Conservation (phyloP, 2,888 invertebrate species). For the Thelaira solivaga region DNA sequence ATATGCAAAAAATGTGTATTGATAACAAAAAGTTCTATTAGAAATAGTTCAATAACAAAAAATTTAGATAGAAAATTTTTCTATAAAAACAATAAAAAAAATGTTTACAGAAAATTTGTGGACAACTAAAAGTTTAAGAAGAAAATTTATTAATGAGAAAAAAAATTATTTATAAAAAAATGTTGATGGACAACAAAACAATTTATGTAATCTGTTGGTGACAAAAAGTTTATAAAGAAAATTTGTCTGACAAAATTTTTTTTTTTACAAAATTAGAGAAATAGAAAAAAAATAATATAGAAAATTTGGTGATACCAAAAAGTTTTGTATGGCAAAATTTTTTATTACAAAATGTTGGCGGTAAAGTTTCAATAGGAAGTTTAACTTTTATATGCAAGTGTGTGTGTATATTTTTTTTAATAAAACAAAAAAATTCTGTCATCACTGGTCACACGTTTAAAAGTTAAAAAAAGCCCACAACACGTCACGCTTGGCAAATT, state of each 20-base stretch:
- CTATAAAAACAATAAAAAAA: not conserved
- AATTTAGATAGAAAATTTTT: not conserved
- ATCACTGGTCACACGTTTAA: slow-evolving; percentile 37
- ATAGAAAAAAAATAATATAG: too few species aligned
- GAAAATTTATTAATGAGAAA: not conserved
- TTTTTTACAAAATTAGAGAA: too few species aligned
- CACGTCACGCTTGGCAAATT: slow-evolving; percentile 58
- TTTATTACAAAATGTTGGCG: not conserved
- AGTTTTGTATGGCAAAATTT: too few species aligned
- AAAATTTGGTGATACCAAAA: not conserved
- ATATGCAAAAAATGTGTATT: too few species aligned
- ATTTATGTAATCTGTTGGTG: too few species aligned
- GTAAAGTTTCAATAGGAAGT: too few species aligned
- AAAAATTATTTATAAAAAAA: not conserved
- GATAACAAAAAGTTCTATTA: not conserved
- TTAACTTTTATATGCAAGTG: too few species aligned
- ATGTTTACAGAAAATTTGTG: not conserved
- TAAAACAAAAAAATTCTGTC: slow-evolving; percentile 14
- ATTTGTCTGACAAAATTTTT: not conserved
- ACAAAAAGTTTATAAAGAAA: not conserved
- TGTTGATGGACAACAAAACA: too few species aligned
- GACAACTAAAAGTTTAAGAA: not conserved
- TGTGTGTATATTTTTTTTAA: not conserved
- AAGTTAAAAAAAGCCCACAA: slow-evolving; percentile 22
- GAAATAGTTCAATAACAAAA: not conserved